Evolutionary conservation across 2,888 invertebrate genomes (phyloP), one percentile per base, ranked within the genome.

Genomic region (Merodon equestris): DNA sequence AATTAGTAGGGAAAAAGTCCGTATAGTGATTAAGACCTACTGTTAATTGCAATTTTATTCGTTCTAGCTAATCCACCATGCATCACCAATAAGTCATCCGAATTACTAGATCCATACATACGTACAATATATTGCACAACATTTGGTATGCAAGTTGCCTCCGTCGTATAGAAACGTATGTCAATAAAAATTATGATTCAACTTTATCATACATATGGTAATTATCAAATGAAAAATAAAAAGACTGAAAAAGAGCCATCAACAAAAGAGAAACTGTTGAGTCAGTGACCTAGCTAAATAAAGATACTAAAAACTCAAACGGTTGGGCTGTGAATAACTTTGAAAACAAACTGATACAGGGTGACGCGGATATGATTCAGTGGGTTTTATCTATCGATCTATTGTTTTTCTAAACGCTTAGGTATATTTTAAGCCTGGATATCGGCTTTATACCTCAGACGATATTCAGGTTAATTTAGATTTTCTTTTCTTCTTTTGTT

Each of bases 151-250:
- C 27, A 27, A 27, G 27, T 7, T 27, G 27, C 27, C 7, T 27
- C 27, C 27, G 7, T 27, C 27, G 7, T 27, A 27, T 7, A 27
- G 27, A 4, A 27, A 27, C 27, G 27, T 27, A 7, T 61, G 19
- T 64, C 58, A 61, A 66, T 44, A 42, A 70, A 5, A 75, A 57
- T 76, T 76, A 71, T 71, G 64, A 71, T 71, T 76, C 64, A 76
- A 76, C 54, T 63, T 70, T 64, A 42, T 64, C 7, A 7, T 27
- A 27, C 27, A 14, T 58, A 64, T 70, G 47, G 42, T 75, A 64
- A 75, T 75, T 64, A 70, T 64, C 63, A 64, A 58, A 61, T 15
- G 56, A 34, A 68, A 45, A 27, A 61, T 18, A 18, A 48, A 34
- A 48, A n/a, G 15, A 14, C 1, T 27, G 19, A 44, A 38, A 42